Base-by-base conservation (phyloP, 1,140 invertebrate species). In the Augochlora pura region DNA sequence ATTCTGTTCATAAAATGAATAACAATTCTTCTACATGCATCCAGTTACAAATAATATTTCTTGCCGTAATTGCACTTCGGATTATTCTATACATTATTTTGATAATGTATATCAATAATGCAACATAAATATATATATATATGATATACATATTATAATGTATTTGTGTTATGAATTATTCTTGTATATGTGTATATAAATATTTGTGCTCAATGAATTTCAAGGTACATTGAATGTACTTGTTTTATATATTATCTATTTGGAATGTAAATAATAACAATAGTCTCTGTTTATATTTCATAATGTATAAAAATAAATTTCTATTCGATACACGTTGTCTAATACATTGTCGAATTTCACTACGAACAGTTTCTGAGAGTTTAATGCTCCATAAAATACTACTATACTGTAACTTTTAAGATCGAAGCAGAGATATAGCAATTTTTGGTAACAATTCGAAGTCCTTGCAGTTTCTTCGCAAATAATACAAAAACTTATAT, bases 281-380 rank as follows among this genome's bases (percentile, higher is more conserved):
- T 63, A 74, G 49, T 66, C 38, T 52, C 32, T 69, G 27, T 54
- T 39, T 54, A 67, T 52, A 32, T 21, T 63, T 18, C 49, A 52
- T 63, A 39, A 27, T 52, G 60, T 42, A 70, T 63, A 63, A 77
- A 63, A 77, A 77, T 77, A 62, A 67, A 77, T 77, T 49, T 68
- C n/a, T 62, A 21, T 21, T 52, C 3, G 42, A 32, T 32, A 32
- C 27, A 6, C 25, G 2, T 21, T 0, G 49, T 16, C 32, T 18
- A 18, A 9, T 52, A 32, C 32, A 4, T 70, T 32, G n/a, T 25
- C 7, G 70, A 23, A 71, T 63, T 69, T 77, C 3, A 70, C 9
- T 38, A 32, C 23, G 60, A 54, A 38, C 46, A 14, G 54, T 38
- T 16, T 64, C 25, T 32, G 71, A 66, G 65, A 81, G 67, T 62